Conservation (phyloP, 2,888 invertebrate species). For the Mesochorus sp. region DNA sequence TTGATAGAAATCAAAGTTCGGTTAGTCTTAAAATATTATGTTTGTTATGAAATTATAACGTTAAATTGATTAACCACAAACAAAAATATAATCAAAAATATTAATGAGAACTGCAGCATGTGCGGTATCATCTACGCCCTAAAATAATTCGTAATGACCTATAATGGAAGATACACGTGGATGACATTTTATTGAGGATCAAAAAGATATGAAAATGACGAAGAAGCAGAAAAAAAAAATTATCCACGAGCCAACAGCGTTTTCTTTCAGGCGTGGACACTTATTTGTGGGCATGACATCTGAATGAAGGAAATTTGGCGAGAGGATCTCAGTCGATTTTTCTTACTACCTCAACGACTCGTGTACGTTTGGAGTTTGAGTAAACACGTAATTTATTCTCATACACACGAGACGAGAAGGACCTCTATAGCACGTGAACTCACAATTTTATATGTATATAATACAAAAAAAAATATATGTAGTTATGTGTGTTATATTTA, state of each 20-base stretch:
- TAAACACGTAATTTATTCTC: not conserved
- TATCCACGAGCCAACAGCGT: slow-evolving; percentile 8
- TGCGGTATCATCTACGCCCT: not conserved
- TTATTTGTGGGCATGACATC: not conserved
- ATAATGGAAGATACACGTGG: slow-evolving; percentile 26
- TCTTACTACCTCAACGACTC: not conserved
- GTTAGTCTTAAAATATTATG: too few relatives aligned
- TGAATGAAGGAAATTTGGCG: slow-evolving; percentile 22
- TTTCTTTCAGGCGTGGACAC: not conserved
- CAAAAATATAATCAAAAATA: too few relatives aligned
- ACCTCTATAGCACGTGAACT: not conserved
- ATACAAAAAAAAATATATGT: not conserved
- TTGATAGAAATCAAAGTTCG: too few relatives aligned
- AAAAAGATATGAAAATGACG: not conserved
- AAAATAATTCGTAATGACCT: slow-evolving; percentile 1
- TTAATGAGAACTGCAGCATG: not conserved
- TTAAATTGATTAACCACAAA: too few relatives aligned
- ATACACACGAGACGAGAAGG: not conserved
- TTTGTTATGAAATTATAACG: too few relatives aligned
- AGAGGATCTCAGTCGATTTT: not conserved
- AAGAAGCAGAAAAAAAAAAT: not conserved
- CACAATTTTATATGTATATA: not conserved
- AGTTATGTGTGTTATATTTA: too few relatives aligned
- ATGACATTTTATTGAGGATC: not conserved
- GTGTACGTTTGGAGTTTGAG: not conserved